Base-by-base conservation (phyloP, 2,113 vertebrate species). In the Odocoileus hemionus region DNA sequence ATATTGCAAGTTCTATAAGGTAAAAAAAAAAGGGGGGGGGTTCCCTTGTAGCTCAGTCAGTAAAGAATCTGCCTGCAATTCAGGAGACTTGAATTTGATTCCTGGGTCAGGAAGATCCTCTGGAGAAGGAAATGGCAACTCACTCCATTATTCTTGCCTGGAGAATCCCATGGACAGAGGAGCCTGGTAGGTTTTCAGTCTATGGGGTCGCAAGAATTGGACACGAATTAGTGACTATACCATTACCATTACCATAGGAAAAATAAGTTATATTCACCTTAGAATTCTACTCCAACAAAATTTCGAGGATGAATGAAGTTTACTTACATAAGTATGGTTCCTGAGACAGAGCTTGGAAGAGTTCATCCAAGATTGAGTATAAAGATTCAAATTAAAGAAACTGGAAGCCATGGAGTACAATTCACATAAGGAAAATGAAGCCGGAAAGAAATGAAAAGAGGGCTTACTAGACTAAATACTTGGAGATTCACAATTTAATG, bases 171-270 rank as follows among this genome's bases (percentile, higher is more conserved):
- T 39, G 67, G n/a, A 70, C n/a, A 70, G n/a, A 70, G 67, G 19
- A 70, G 19, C 10, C 67, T 70, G 19, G 10, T 70, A 70, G 19
- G n/a, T 70, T 70, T 70, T n/a, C 19, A 70, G n/a, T 23, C n/a
- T 36, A 6, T 23, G n/a, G 19, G n/a, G n/a, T 70, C 0, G 0
- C n/a, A 39, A 70, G n/a, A 70, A 39, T 70, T 0, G 0, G n/a
- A 23, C 10, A 39, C 0, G 0, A 39, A n/a, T 39, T 70, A 70
- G 10, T 0, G 0, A 39, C 67, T 39, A 70, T 39, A 70, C 19
- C n/a, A 39, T 70, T n/a, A 67, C 16, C 33, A 67, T n/a, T 70
- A 23, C 19, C 10, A 39, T 13, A 23, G 5, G 30, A 83, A 61
- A 94, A 95, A 57, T 76, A 83, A 55, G 28, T 36, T 11, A 21